phyloP scores from a whole-genome alignment of 2,113 vertebrate species.

The Cisticola juncidis region DNA sequence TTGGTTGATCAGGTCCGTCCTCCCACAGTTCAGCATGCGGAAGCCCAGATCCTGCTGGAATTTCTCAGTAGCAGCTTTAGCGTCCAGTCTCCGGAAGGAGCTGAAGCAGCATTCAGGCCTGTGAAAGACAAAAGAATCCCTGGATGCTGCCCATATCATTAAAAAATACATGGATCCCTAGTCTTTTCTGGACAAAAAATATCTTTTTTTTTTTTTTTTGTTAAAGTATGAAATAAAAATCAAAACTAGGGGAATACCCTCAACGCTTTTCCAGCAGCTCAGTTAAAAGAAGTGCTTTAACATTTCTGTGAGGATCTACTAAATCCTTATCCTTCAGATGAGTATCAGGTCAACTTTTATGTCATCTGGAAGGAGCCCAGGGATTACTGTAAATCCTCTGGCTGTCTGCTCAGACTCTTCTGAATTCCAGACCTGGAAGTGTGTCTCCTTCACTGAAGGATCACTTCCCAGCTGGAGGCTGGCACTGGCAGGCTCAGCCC shows the following conservation, averaged over 20 bases:
- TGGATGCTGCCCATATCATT: background rate
- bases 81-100: constrained; percentile 93
- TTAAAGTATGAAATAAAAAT: background rate
- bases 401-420: background rate
- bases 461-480: background rate
- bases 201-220: no score
- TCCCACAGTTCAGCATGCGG: constrained; percentile 95
- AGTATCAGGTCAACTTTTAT: background rate
- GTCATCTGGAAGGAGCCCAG: background rate
- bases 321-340: background rate
- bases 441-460: background rate
- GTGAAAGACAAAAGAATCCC: background rate
- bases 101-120: constrained; percentile 96
- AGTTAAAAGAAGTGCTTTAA: background rate
- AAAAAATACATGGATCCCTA: background rate
- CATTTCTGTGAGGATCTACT: background rate
- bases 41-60: constrained; percentile 97
- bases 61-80: constrained; percentile 90
- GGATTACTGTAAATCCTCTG: background rate
- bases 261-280: background rate
- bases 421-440: background rate
- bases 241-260: background rate
- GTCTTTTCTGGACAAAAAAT: background rate
- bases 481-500: background rate
- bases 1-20: constrained; percentile 93